Percentiles rank a stretch among this genome's conserved stretches.
Conservation (phyloP, 2,797 vertebrate species). For the Poeciliopsis paucimaculata region DNA sequence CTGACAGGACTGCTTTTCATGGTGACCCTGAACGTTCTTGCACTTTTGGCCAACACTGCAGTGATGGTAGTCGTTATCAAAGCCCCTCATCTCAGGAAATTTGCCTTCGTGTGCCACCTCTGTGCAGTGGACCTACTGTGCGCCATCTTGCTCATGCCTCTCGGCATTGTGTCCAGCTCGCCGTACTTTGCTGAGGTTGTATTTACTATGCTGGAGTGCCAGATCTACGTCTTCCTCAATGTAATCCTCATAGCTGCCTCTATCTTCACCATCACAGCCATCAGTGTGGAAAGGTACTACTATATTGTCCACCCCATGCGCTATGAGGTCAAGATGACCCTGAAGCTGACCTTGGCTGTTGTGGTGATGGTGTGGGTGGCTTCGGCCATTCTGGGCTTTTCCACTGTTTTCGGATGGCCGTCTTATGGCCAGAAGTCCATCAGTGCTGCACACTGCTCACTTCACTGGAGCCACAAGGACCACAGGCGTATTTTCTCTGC, state of each 20-base stretch:
- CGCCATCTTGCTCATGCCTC: conserved; percentile 90
- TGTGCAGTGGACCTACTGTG: conserved; percentile 91
- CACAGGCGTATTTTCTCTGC: conserved; percentile 84
- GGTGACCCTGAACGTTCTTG: conserved; percentile 85
- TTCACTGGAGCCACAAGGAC: conserved; percentile 86
- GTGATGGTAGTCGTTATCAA: conserved; percentile 88
- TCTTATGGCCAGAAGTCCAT: conserved; percentile 79
- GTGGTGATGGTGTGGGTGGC: conserved; percentile 88
- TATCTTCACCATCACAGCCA: conserved; percentile 90
- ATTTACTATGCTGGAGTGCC: conserved; percentile 86
- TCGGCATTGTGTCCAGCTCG: conserved; percentile 88
- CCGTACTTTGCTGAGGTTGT: conserved; percentile 83
- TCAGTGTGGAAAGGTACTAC: conserved; percentile 92
- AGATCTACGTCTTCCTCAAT: conserved; percentile 87
- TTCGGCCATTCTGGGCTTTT: conserved; percentile 83
- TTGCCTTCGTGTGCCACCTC: conserved; percentile 90
- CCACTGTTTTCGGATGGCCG: conserved; percentile 87
- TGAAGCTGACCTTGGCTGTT: conserved; percentile 83
- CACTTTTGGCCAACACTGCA: conserved; percentile 87
- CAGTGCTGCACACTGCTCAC: conserved; percentile 83
- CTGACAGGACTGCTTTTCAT: conserved; percentile 85
- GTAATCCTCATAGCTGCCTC: conserved; percentile 89
- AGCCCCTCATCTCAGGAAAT: conserved; percentile 88
- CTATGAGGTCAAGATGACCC: conserved; percentile 90
- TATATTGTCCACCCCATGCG: conserved; percentile 93